phyloP scores from a whole-genome alignment of 2,888 invertebrate genomes.

The Drepana falcataria region DNA sequence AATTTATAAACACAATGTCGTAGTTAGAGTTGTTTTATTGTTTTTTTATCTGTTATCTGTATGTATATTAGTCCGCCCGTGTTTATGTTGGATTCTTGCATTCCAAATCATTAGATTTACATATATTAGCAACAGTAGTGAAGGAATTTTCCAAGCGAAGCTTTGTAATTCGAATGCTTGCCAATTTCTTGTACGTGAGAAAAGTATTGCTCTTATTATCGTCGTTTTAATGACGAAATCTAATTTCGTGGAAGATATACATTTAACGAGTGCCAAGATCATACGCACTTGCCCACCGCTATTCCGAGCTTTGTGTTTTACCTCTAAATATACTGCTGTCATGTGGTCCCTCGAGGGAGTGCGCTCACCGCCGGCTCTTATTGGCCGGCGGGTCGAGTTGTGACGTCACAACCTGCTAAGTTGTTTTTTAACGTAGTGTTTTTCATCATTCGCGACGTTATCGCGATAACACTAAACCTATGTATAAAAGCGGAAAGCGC shows the following conservation, averaged over 20 bases:
- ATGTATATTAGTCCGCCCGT: no score
- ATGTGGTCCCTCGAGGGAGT: constrained; percentile 52
- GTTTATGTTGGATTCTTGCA: no score
- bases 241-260: constrained; percentile 16
- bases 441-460: constrained; percentile 39
- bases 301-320: constrained; percentile 47
- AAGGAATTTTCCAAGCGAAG: no score
- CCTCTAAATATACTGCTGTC: constrained; percentile 31
- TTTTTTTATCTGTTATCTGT: no score
- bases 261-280: constrained; percentile 25
- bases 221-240: constrained; percentile 21
- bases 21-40: no score
- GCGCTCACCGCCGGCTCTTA: constrained; percentile 36
- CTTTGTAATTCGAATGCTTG: no score
- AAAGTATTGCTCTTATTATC: no score
- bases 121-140: no score
- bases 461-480: constrained; percentile 52
- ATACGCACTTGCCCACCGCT: constrained; percentile 17
- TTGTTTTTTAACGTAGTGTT: constrained; percentile 57
- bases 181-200: no score
- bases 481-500: constrained; percentile 39
- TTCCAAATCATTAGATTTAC: no score
- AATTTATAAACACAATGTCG: no score
- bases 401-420: constrained; percentile 52
- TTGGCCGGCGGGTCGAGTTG: constrained; percentile 38